A percentile compares a stretch with the other conserved stretches of the same genome.
Conservation (phyloP, 2,888 invertebrate genomes). For the Athalia rosae region DNA sequence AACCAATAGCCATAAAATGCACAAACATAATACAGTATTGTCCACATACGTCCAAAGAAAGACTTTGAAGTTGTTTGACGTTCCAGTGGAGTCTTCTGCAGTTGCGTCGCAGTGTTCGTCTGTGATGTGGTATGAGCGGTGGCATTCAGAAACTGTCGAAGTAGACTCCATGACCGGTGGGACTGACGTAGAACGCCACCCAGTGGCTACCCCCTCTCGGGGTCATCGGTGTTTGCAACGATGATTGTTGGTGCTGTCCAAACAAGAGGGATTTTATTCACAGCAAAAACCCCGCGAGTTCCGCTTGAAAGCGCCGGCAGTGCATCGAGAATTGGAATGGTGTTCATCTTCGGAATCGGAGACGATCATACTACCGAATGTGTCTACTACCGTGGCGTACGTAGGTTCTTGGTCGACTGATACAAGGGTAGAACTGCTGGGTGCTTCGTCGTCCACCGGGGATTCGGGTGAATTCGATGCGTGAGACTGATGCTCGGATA, state of each 20-base stretch:
- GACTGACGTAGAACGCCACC: constrained; percentile 48
- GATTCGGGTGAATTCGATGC: too few species aligned
- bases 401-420: background rate
- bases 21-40: constrained; percentile 47
- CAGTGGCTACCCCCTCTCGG: constrained; percentile 49
- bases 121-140: constrained; percentile 42
- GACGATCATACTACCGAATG: too few species aligned
- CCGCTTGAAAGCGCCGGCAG: background rate
- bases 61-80: constrained; percentile 33
- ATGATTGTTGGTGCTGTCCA: constrained; percentile 44
- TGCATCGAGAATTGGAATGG: background rate
- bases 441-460: too few species aligned
- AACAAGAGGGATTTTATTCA: constrained; percentile 36
- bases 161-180: constrained; percentile 34
- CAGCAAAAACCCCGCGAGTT: constrained; percentile 30
- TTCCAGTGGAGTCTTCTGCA: constrained; percentile 18
- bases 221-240: constrained; percentile 48
- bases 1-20: constrained; percentile 38
- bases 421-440: background rate
- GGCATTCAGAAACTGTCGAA: constrained; percentile 49
- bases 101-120: background rate
- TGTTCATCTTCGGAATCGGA: background rate
- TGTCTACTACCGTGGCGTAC: too few species aligned
- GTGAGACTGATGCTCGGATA: too few species aligned
- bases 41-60: constrained; percentile 44